phyloP scores from a whole-genome alignment of 2,888 invertebrate species.

The Nipponacmea schrenckii region DNA sequence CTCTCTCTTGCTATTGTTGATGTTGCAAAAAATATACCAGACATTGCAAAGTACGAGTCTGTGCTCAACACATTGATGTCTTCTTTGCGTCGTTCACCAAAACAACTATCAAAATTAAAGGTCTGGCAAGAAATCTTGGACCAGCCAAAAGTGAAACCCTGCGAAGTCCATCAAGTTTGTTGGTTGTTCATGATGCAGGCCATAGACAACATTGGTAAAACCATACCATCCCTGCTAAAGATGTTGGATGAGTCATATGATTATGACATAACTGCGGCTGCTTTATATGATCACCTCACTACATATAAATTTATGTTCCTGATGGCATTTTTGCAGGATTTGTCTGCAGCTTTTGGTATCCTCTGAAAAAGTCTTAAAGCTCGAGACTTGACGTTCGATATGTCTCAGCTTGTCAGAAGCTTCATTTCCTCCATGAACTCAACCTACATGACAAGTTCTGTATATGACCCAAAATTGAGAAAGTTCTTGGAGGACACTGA shows the following conservation, averaged over 20 bases:
- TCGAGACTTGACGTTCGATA: neutral
- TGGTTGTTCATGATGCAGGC: neutral
- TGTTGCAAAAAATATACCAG: neutral
- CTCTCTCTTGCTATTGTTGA: neutral
- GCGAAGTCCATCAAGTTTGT: neutral
- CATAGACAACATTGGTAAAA: neutral
- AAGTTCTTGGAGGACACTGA: neutral
- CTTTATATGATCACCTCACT: neutral
- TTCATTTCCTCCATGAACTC: neutral
- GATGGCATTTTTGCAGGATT: neutral
- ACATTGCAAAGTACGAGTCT: neutral
- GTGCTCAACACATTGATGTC: neutral
- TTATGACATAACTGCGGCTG: neutral
- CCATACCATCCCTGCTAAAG: neutral
- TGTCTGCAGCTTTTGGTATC: neutral
- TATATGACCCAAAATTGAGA: neutral
- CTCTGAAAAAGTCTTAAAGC: neutral
- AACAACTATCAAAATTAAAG: neutral
- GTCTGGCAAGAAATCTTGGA: neutral
- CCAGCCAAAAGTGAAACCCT: neutral
- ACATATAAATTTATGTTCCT: neutral
- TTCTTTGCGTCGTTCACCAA: neutral
- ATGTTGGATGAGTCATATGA: neutral
- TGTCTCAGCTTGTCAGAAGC: neutral
- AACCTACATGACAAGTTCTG: neutral